Evolutionary conservation across 2,888 invertebrate species (phyloP), one percentile per base, ranked within the genome.

Genomic region (Hecatera dysodea): DNA sequence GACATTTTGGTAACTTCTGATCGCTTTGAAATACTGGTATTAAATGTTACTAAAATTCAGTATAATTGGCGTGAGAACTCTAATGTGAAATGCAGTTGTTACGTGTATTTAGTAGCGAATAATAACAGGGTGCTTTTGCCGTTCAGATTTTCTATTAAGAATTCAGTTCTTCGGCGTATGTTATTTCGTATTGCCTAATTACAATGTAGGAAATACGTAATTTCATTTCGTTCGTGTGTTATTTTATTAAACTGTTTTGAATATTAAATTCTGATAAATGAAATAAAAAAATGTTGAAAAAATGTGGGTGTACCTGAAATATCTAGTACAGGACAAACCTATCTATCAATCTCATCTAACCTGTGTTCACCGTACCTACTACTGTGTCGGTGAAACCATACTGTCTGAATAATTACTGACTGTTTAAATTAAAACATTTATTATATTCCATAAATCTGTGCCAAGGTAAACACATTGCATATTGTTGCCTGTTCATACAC

Each of bases 51-150:
- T 64, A 67, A 80, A 72, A 74, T 64, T 67, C 27, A n/a, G 17
- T 63, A 46, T 87, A 87, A 90, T 87, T 86, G 87, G 50, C 83
- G 86, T 89, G 87, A 76, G 89, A 91, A 87, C 78, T 80, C 81
- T 63, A 67, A 50, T 67, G 75, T 75, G 78, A 86, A 87, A 85
- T 89, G 86, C 88, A 89, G 81, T 84, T 86, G 86, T 76, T 79
- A 84, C 82, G 75, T 78, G 86, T 89, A 88, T 88, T 88, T 88
- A 78, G 85, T 87, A 46, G 74, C 71, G 66, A 83, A 82, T 91
- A 91, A 91, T 91, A 78, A 90, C 78, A 86, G 86, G 87, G 78
- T 89, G 70, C 69, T 78, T 79, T 83, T 70, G 78, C 81, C 74
- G 88, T 86, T 87, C 87, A 85, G 87, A 90, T 89, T 85, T 83